phyloP scores from a whole-genome alignment of 2,888 invertebrate genomes.

The Rotaria macrura region DNA sequence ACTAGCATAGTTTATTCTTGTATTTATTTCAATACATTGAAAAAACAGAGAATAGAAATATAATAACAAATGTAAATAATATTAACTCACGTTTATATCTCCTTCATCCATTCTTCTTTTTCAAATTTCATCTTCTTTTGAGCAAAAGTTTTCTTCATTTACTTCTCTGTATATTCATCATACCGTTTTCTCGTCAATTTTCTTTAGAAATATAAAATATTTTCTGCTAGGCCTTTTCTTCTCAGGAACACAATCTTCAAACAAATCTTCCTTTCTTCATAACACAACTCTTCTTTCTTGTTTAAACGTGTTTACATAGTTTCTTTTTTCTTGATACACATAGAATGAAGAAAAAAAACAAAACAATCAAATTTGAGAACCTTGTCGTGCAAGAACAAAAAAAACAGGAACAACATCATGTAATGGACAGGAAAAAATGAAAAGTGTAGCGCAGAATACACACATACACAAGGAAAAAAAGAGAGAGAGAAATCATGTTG shows the following conservation, averaged over 20 bases:
- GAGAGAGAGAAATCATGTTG: neutral
- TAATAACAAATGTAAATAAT: neutral
- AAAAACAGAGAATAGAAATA: too few relatives aligned
- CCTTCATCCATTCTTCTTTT: neutral
- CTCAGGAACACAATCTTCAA: too few relatives aligned
- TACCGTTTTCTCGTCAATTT: neutral
- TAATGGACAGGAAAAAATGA: neutral
- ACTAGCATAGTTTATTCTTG: too few relatives aligned
- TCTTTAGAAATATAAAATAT: neutral
- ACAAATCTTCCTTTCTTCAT: too few relatives aligned
- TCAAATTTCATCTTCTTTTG: neutral
- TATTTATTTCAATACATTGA: too few relatives aligned
- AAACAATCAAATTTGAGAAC: neutral
- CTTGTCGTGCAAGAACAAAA: neutral
- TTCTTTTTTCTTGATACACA: neutral
- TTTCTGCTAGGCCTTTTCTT: too few relatives aligned
- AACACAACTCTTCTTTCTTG: too few relatives aligned
- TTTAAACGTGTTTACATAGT: neutral
- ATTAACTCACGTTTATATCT: neutral
- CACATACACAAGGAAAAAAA: neutral
- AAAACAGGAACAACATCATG: neutral
- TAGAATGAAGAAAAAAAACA: neutral
- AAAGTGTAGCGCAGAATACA: too few relatives aligned
- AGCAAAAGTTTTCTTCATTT: neutral
- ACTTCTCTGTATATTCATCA: neutral